Percentiles rank a stretch among this genome's conserved stretches.
Evolutionary conservation across 2,113 vertebrate species (phyloP).

Genomic region (Syrrhaptes paradoxus): DNA sequence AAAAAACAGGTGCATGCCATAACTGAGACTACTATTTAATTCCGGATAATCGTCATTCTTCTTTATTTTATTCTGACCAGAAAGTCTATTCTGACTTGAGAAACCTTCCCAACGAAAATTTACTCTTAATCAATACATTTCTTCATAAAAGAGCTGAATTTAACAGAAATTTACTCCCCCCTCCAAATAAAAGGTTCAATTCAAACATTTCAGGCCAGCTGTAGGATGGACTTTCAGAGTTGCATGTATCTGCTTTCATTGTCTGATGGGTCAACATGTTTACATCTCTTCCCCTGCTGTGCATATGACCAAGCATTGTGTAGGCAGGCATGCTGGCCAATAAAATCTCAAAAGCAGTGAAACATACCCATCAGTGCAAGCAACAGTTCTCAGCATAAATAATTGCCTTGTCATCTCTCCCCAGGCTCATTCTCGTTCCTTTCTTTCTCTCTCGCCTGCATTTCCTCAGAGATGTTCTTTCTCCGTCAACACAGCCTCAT

Average conservation of each 20-base stretch:
- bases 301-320: neutral
- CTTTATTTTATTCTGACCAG: conserved; percentile 8
- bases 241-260: neutral
- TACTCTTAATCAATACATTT: neutral
- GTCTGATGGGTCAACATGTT: neutral
- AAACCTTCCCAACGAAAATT: conserved; percentile 1
- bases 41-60: neutral
- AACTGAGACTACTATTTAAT: neutral
- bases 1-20: neutral
- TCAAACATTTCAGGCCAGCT: neutral
- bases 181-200: neutral
- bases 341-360: neutral
- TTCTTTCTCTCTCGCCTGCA: conserved; percentile 5
- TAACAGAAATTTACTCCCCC: neutral
- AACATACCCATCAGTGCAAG: neutral
- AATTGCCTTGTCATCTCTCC: conserved; percentile 18
- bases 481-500: conserved; percentile 42
- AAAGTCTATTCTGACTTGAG: neutral
- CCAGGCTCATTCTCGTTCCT: neutral
- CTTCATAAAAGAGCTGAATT: neutral
- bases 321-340: neutral
- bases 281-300: neutral
- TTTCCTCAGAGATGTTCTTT: conserved; percentile 43
- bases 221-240: neutral
- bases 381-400: conserved; percentile 1